Base-by-base conservation (phyloP, 2,113 vertebrate species). In the Monarcha castaneiventris region DNA sequence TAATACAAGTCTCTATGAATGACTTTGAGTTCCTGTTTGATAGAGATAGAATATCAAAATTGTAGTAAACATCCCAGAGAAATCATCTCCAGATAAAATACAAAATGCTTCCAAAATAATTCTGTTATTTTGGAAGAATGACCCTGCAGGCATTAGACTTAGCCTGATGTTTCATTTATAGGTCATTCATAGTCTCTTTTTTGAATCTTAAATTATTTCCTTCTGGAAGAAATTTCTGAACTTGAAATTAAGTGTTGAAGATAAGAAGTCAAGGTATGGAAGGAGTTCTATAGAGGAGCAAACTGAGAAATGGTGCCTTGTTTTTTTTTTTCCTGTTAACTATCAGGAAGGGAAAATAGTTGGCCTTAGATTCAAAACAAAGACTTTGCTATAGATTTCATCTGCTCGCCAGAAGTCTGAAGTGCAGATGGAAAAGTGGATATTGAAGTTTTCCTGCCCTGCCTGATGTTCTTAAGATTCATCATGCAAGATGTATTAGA, bases 321-420 rank as follows among this genome's bases (percentile, higher is more conserved):
- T 6, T 27, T 29, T 25, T 27, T 27, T 23, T n/a, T 16, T 13
- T 7, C 62, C 66, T 93, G 32, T 79, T 90, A 89, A 32, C 61
- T 89, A 61, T 87, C 54, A 41, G 79, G 75, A 77, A 96, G 56
- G 43, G 75, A 73, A 84, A 95, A 75, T 69, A 76, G 63, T 90
- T 90, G 73, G 83, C 87, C 86, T 91, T 63, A 94, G 92, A 86
- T 71, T 86, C 89, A 29, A 94, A 95, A 77, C 58, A 74, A 72
- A 85, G 84, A 10, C 69, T 94, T 93, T 87, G 61, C 81, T 94
- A 55, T 89, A 94, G 80, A 79, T 93, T 68, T 94, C 90, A 41
- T 91, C 69, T 94, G 87, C 56, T 78, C 95, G 95, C 96, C 96
- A 96, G 78, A 89, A 93, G 55, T 82, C 89, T 94, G 79, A 97